Base-by-base conservation (phyloP, 2,113 vertebrate species). In the Todiramphus chloris region DNA sequence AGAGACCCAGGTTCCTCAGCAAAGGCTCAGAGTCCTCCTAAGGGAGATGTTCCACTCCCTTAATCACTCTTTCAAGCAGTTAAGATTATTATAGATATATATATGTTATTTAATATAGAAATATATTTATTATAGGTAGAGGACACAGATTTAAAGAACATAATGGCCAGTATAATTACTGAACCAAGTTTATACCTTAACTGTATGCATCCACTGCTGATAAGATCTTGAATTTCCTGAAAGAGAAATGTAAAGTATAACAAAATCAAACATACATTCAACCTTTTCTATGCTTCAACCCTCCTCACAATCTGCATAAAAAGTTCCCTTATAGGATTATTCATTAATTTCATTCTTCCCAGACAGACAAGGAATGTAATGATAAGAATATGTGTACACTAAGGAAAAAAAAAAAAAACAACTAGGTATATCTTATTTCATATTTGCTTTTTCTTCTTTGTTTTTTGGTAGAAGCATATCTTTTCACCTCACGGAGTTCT, bases 161-260 rank as follows among this genome's bases (percentile, higher is more conserved):
- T 12, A 6, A 67, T 46, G 30, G 11, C 2, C 33, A 58, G 18
- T 16, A 23, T 35, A 67, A 93, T 55, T 43, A 90, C 53, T 94
- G 35, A 64, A 74, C 10, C 46, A 78, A 87, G 13, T 86, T 88
- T 63, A 82, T 99, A 99, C 99, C 99, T 99, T 99, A 82, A 99
- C 99, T 58, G 99, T 99, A 75, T 99, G 97, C 95, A 99, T 98
- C 99, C 99, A 99, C 9, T 99, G 99, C 83, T 99, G 99, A 62
- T 99, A 99, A 30, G 99, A 98, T 91, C 98, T 98, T 9, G 98
- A 97, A 96, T 98, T 99, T 97, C 99, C 99, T 99, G 97, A 46
- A 96, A 98, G 4, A 91, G 8, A 97, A 51, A 91, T 4, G 12
- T 37, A 73, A 94, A 64, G 81, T 30, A 63, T 51, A 68, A 63